Percentiles rank a stretch among this genome's conserved stretches.
These are phyloP conservation scores for Poecilia gillii DNA, from an alignment of 2,797 vertebrate species.

Conservation along the genomic window DNA sequence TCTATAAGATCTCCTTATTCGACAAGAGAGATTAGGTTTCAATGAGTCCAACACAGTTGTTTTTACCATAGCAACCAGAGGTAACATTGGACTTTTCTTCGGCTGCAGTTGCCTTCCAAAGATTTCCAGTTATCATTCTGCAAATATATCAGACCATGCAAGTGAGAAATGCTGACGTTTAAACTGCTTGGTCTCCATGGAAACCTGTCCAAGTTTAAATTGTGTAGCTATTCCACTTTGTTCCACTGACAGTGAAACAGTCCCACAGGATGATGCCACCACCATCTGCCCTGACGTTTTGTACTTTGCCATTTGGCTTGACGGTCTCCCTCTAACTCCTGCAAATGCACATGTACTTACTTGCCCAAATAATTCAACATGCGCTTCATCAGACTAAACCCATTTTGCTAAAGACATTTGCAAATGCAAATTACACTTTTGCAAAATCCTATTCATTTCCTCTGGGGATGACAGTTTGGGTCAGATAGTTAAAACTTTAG, in stretches of 20 bases:
- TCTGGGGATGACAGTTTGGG: background rate
- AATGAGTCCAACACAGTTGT: background rate
- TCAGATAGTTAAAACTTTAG: background rate
- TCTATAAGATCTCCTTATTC: background rate
- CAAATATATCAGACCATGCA: background rate
- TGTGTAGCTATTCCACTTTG: background rate
- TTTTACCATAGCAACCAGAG: background rate
- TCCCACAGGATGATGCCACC: background rate
- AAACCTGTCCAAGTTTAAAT: background rate
- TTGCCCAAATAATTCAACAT: background rate
- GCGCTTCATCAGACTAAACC: background rate
- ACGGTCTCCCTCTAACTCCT: background rate
- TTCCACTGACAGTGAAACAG: background rate
- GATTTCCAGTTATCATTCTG: background rate
- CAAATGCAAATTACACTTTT: background rate
- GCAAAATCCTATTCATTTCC: background rate
- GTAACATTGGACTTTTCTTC: constrained; percentile 7
- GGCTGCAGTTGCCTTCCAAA: background rate
- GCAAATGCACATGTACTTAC: background rate
- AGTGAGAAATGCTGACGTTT: background rate
- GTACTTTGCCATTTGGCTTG: background rate
- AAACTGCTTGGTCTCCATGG: background rate
- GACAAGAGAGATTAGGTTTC: background rate
- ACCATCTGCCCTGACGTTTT: background rate
- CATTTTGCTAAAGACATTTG: background rate